A percentile compares a stretch with the other conserved stretches of the same genome.
Conservation (phyloP, 2,113 vertebrate species). For the Forbesichthys agassizii region DNA sequence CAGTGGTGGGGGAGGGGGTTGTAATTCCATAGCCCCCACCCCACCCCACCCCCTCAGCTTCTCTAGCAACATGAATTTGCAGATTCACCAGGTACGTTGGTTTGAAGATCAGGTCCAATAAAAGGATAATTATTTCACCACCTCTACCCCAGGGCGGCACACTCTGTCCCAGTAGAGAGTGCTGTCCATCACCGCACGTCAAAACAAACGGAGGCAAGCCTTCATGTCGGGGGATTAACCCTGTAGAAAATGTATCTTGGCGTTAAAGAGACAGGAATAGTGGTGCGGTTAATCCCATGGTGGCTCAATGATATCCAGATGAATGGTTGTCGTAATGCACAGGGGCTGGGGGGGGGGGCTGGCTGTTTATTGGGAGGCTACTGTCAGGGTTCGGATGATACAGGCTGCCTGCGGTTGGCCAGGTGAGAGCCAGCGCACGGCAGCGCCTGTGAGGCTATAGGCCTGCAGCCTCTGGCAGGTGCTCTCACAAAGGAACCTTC, state of each 20-base stretch:
- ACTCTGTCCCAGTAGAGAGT: conserved; percentile 12
- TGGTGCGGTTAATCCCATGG: conserved; percentile 65
- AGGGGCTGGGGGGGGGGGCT: conserved; percentile 3
- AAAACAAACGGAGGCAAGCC: conserved; percentile 56
- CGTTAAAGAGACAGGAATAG: conserved; percentile 55
- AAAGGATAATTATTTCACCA: conserved; percentile 36
- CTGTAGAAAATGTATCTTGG: conserved; percentile 70
- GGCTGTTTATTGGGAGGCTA: not conserved
- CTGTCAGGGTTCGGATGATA: conserved; percentile 16
- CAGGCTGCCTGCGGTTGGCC: conserved; percentile 26
- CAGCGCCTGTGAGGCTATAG: not conserved
- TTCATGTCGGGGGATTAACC: conserved; percentile 52
- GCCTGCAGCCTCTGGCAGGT: conserved; percentile 48
- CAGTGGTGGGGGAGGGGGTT: conserved; percentile 32
- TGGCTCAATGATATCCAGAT: conserved; percentile 58
- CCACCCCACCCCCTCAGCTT: conserved; percentile 31
- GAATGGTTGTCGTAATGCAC: conserved; percentile 49
- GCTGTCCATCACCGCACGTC: conserved; percentile 48
- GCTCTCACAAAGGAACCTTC: conserved; percentile 47
- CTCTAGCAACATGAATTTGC: conserved; percentile 56
- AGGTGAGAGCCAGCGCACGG: conserved; percentile 39
- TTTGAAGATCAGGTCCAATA: conserved; percentile 19
- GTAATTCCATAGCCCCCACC: conserved; percentile 45
- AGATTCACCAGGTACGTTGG: conserved; percentile 54
- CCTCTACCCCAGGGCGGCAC: conserved; percentile 10